Conservation (phyloP, 2,113 vertebrate species). For the Corythoichthys haematopterus region DNA sequence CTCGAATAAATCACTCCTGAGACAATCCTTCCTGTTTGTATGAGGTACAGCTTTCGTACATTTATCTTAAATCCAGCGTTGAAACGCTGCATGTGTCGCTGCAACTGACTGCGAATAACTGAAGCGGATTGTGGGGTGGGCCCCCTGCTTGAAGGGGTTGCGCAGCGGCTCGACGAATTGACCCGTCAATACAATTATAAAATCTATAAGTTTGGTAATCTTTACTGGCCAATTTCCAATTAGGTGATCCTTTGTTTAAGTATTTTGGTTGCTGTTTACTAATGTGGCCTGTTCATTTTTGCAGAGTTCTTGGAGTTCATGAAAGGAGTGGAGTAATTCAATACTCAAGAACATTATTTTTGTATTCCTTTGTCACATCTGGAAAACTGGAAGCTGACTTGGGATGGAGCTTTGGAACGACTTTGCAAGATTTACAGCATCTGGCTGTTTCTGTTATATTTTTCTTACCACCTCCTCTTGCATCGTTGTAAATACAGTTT, state of each 20-base stretch:
- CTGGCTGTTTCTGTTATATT: constrained; percentile 33
- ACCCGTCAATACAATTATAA: no score
- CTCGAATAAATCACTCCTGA: no score
- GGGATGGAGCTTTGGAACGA: constrained; percentile 30
- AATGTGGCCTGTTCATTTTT: constrained; percentile 10
- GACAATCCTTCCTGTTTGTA: no score
- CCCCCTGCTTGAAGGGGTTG: no score
- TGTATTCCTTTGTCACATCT: constrained; percentile 48
- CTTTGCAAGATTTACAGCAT: constrained; percentile 57
- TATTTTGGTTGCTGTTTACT: not conserved
- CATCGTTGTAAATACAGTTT: constrained; percentile 68
- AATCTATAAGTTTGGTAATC: no score
- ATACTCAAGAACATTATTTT: constrained; percentile 38
- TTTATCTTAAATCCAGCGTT: no score
- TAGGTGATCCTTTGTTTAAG: not conserved
- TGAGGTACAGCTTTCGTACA: no score
- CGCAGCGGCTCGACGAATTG: no score
- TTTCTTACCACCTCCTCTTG: constrained; percentile 58
- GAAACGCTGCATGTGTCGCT: no score
- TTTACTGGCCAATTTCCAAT: no score
- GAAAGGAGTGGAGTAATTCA: constrained; percentile 75
- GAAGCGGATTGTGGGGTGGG: no score
- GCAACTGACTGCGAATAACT: no score
- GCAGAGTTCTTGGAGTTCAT: constrained; percentile 80
- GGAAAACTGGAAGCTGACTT: constrained; percentile 28